Conservation (phyloP, 92 coral and sea anemone genomes). For the Hydrozoanthus gracilis region DNA sequence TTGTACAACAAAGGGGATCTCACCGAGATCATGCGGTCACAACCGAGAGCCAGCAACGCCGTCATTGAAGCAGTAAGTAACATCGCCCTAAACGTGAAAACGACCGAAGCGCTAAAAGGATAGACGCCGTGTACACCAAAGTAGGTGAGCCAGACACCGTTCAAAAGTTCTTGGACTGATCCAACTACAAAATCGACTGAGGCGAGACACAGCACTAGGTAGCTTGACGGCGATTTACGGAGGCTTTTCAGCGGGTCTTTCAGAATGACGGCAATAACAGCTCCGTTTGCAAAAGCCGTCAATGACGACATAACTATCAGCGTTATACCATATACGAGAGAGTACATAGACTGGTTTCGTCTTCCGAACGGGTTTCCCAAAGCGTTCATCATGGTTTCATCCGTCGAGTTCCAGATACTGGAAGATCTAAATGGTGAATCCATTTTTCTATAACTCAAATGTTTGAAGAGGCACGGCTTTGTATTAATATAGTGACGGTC, state of each 20-base stretch:
- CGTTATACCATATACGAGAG: constrained; percentile 15
- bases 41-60: constrained; percentile 36
- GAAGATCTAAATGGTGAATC: background rate
- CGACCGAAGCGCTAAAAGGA: constrained; percentile 24
- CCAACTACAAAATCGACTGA: constrained; percentile 31
- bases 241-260: constrained; percentile 25
- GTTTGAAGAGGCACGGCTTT: too few species aligned
- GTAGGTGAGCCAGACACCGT: constrained; percentile 28
- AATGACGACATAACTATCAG: background rate
- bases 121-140: constrained; percentile 16
- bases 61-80: constrained; percentile 27
- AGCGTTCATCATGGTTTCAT: background rate
- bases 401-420: constrained; percentile 6
- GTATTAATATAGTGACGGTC: too few species aligned
- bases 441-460: background rate
- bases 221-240: constrained; percentile 32
- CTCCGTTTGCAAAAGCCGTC: constrained; percentile 23
- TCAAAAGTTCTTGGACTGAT: constrained; percentile 33
- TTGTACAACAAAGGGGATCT: constrained; percentile 36
- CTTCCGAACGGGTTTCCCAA: constrained; percentile 15
- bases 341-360: background rate
- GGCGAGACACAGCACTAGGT: constrained; percentile 29
- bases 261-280: constrained; percentile 6
- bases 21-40: constrained; percentile 41
- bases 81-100: constrained; percentile 31